These are phyloP conservation scores for Eupelmus urozonus DNA, from an alignment of 2,888 invertebrate species.

Conservation along the genomic window DNA sequence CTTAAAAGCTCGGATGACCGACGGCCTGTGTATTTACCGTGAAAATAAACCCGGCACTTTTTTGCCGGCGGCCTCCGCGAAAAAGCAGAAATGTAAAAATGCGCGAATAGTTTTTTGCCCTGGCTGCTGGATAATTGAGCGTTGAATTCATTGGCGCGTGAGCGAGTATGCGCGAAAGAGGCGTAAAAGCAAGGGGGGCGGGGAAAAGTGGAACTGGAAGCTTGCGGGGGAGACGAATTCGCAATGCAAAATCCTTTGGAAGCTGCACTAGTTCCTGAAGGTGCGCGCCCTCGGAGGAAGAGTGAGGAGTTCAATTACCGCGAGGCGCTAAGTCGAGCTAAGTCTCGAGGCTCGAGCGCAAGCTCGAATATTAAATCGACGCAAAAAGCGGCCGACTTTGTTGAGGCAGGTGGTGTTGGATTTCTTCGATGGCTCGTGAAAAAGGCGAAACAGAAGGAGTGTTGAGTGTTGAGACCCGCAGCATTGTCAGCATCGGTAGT, in stretches of 20 bases:
- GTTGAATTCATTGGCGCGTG: conserved; percentile 22
- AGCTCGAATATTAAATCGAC: no score
- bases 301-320: conserved; percentile 6
- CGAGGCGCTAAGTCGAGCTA: not conserved
- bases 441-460: no score
- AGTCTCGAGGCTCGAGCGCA: no score
- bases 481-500: no score
- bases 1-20: no score
- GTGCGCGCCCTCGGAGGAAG: not conserved
- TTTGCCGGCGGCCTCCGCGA: no score
- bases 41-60: no score
- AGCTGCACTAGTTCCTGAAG: not conserved
- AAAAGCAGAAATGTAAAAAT: conserved; percentile 13
- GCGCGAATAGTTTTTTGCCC: conserved; percentile 7
- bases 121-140: conserved; percentile 4
- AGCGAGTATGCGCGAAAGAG: no score
- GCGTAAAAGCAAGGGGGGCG: not conserved
- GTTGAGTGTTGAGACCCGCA: no score
- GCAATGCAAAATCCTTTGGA: not conserved
- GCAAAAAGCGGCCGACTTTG: not conserved
- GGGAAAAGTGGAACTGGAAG: not conserved
- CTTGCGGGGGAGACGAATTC: not conserved
- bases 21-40: no score
- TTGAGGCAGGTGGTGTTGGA: not conserved
- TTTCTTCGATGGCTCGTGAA: no score